phyloP scores from a whole-genome alignment of 23 tunicate genomes.

The Styela clava region DNA sequence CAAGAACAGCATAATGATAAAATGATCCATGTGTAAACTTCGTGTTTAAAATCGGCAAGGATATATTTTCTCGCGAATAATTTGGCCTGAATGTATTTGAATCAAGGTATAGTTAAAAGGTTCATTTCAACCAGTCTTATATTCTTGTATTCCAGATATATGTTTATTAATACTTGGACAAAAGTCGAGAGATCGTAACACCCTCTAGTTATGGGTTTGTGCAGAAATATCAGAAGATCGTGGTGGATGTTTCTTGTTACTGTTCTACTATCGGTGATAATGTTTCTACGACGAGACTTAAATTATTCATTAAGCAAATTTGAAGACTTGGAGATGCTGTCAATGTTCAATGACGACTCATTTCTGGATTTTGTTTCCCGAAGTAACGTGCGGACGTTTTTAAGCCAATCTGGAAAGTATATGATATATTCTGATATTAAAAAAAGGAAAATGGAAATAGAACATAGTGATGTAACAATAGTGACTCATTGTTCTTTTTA shows the following conservation, averaged over 20 bases:
- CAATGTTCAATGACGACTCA: not conserved
- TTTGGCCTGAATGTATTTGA: too few relatives aligned
- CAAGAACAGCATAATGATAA: too few relatives aligned
- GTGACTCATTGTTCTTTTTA: slow-evolving; percentile 20
- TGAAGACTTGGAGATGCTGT: not conserved
- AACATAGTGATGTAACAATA: slow-evolving; percentile 3
- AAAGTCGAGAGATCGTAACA: not conserved
- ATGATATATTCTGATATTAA: slow-evolving; percentile 2
- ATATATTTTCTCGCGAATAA: too few relatives aligned
- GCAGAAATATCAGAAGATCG: not conserved
- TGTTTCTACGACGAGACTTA: slow-evolving; percentile 15
- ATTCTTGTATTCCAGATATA: slow-evolving; percentile 32
- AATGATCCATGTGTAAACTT: too few relatives aligned
- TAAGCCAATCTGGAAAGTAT: slow-evolving; percentile 18
- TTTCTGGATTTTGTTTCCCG: slow-evolving; percentile 3
- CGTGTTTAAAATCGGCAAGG: too few relatives aligned
- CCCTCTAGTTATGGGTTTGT: slow-evolving; percentile 11
- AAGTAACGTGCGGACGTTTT: not conserved
- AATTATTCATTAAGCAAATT: too few relatives aligned
- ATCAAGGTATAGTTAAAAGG: too few relatives aligned
- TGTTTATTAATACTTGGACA: slow-evolving; percentile 64
- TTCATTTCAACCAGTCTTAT: too few relatives aligned
- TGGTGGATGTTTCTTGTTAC: slow-evolving; percentile 13
- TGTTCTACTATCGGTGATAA: not conserved
- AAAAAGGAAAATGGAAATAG: not conserved